Base-by-base conservation (phyloP, 2,888 invertebrate species). In the Acanthacorydalis orientalis region DNA sequence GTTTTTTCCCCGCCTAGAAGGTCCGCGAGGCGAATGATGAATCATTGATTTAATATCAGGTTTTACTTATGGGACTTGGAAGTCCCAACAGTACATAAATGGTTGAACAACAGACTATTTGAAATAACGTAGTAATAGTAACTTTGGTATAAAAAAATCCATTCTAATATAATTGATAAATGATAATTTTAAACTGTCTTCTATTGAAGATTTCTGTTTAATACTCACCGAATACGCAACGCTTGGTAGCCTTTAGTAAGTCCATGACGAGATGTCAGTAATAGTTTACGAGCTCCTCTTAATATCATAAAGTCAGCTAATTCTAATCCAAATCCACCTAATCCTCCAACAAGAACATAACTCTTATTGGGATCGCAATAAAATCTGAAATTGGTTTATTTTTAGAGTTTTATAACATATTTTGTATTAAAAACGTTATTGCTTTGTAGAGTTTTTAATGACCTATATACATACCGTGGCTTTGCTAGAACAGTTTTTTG, bases 311-410 rank as follows among this genome's bases (percentile, higher is more conserved):
- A 91, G 57, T 89, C 83, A 0, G 82, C 79, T 43, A 93, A 64
- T 63, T 95, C 93, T 43, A 95, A 68, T 6, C 93, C 95, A 59
- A 95, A 89, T 0, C 93, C 93, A 40, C 95, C 95, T 1, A 95
- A 71, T 41, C 93, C 92, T 10, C 86, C 85, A 1, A 80, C 70
- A 4, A 85, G 72, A 0, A 85, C 57, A 65, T 85, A 75, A 9
- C 71, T 51, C 58, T 69, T 56, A 54, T 70, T 60, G 15, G 64
- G 60, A n/a, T 63, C 55, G 68, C 83, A 67, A 49, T 64, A 68
- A 57, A 72, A 74, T 54, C 74, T 74, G 53, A 39, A 48, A 52
- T 47, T 14, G n/a, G n/a, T 31, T 33, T 12, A 10, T 12, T 15
- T 14, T 4, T 31, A 32, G 23, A 8, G 44, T 4, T 14, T 43